Evolutionary conservation across 1,140 invertebrate species (phyloP).

Genomic region (Aleiodes sp.): DNA sequence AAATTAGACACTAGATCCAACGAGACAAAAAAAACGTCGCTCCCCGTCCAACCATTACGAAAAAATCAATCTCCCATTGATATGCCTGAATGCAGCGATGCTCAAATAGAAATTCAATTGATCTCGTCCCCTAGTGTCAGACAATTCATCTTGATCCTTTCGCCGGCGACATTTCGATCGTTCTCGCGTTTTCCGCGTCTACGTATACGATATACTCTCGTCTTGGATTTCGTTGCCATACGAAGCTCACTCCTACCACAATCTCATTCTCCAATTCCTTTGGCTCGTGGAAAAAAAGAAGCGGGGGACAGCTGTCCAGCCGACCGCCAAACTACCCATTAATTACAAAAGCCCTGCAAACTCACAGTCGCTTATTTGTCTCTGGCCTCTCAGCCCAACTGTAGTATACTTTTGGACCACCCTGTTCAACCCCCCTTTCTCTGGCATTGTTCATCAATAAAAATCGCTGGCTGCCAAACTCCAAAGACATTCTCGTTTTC

Average conservation of each 20-base stretch:
- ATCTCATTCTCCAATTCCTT: slow-evolving; percentile 10
- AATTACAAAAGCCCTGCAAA: slow-evolving; percentile 54
- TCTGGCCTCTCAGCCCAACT: slow-evolving; percentile 31
- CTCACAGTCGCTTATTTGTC: slow-evolving; percentile 51
- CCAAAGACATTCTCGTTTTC: slow-evolving; percentile 14
- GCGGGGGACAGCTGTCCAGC: slow-evolving; percentile 62
- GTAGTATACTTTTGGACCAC: slow-evolving; percentile 5
- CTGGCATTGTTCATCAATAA: slow-evolving; percentile 40
- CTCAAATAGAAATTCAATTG: slow-evolving; percentile 68
- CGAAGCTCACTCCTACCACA: not conserved
- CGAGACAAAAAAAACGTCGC: not conserved
- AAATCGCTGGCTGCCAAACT: slow-evolving; percentile 39
- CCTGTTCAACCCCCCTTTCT: slow-evolving; percentile 18
- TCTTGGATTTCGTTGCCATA: slow-evolving; percentile 8
- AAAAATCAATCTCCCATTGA: slow-evolving; percentile 18
- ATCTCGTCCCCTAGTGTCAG: slow-evolving; percentile 65
- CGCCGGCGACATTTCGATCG: slow-evolving; percentile 52
- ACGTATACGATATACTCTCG: slow-evolving; percentile 28
- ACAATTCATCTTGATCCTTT: slow-evolving; percentile 67
- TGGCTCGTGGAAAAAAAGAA: slow-evolving; percentile 39
- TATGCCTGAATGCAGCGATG: slow-evolving; percentile 35
- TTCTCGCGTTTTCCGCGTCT: slow-evolving; percentile 54
- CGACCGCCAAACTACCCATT: slow-evolving; percentile 64
- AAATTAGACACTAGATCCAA: too few species aligned
- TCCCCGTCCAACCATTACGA: too few species aligned